Percentiles rank a stretch among this genome's conserved stretches.
Evolutionary conservation across 2,797 vertebrate species (phyloP).

Genomic region (Anomalospiza imberbis): DNA sequence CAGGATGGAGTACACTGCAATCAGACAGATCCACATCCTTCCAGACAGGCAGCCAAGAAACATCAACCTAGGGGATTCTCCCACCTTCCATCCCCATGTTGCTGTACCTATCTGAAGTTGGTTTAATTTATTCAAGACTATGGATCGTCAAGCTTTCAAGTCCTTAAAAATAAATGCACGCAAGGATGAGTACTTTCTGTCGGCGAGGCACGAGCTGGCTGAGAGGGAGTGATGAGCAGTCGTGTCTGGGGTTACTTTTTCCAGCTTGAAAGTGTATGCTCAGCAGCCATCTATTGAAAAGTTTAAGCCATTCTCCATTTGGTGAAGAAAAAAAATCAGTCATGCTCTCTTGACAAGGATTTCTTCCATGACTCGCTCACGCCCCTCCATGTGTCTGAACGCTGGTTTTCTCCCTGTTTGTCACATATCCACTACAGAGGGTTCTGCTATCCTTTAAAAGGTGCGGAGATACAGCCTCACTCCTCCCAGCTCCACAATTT

Average conservation of each 20-base stretch:
- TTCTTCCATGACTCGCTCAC: not conserved
- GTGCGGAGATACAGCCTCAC: not conserved
- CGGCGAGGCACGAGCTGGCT: fast-evolving
- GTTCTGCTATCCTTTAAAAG: not conserved
- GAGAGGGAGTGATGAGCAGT: not conserved
- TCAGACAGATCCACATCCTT: not conserved
- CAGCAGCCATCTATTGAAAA: not conserved
- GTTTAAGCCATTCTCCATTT: not conserved
- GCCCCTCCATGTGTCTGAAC: not conserved
- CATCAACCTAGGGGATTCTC: not conserved
- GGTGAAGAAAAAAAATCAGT: not conserved
- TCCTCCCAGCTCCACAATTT: not conserved
- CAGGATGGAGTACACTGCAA: not conserved
- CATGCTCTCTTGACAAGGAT: not conserved
- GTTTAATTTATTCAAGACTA: not conserved
- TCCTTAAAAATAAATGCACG: fast-evolving
- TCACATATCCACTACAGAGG: not conserved
- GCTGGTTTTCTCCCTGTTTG: fast-evolving
- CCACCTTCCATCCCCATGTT: not conserved
- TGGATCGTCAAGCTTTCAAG: not conserved
- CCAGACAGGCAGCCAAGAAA: not conserved
- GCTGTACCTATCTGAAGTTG: not conserved
- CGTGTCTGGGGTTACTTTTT: not conserved
- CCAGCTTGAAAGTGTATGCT: not conserved
- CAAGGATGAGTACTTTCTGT: not conserved